Conservation (phyloP, 2,888 invertebrate species). For the Lobophora halterata region DNA sequence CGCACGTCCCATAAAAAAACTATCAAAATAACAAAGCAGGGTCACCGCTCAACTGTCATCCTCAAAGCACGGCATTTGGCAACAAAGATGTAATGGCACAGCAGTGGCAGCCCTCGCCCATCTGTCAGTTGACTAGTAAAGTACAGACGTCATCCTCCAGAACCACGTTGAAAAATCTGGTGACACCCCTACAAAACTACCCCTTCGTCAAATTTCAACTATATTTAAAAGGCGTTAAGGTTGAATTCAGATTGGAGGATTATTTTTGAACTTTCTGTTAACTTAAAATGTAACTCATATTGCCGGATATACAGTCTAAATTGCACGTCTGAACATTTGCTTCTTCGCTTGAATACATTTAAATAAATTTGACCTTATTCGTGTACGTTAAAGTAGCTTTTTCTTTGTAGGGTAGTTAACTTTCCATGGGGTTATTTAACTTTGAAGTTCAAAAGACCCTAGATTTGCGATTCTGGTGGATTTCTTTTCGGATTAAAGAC, state of each 20-base stretch:
- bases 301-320: conserved; percentile 79
- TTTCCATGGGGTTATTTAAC: conserved; percentile 70
- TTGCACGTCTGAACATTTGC: conserved; percentile 75
- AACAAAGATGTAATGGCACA: conserved; percentile 73
- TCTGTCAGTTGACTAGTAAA: conserved; percentile 80
- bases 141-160: conserved; percentile 73
- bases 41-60: conserved; percentile 64
- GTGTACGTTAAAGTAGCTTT: conserved; percentile 37
- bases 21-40: conserved; percentile 39
- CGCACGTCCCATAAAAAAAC: conserved; percentile 20
- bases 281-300: conserved; percentile 81
- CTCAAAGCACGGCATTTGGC: conserved; percentile 64
- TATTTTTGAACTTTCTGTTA: conserved; percentile 79
- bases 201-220: no score
- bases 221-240: conserved; percentile 41
- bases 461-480: conserved; percentile 76
- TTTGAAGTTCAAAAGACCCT: conserved; percentile 79
- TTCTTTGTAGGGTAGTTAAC: conserved; percentile 35
- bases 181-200: conserved; percentile 73
- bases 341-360: conserved; percentile 50
- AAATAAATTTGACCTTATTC: conserved; percentile 47
- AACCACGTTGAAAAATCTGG: conserved; percentile 71
- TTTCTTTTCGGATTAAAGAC: conserved; percentile 79
- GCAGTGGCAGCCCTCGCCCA: conserved; percentile 76
- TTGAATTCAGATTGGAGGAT: conserved; percentile 55